A percentile compares a stretch with the other conserved stretches of the same genome.
These are phyloP conservation scores for Thereva unica DNA, from an alignment of 2,888 invertebrate genomes.

Conservation along the genomic window DNA sequence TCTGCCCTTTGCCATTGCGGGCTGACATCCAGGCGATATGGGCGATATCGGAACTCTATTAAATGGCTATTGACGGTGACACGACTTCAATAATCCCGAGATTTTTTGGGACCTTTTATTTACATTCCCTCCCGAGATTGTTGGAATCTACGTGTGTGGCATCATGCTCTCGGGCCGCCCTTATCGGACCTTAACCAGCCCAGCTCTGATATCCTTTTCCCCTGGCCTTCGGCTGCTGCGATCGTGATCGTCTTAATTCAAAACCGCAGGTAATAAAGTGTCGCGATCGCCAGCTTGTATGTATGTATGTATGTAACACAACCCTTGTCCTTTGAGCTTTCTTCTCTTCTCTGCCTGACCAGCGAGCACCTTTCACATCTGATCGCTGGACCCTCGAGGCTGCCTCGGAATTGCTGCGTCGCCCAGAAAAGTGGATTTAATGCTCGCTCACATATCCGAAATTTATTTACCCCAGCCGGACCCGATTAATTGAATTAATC, in stretches of 20 bases:
- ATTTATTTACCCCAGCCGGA: slow-evolving; percentile 13
- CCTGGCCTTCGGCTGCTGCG: not conserved
- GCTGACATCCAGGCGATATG: slow-evolving; percentile 16
- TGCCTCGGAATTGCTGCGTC: not conserved
- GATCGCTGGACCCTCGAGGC: slow-evolving; percentile 1
- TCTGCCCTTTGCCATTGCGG: not conserved
- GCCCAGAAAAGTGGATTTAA: slow-evolving; percentile 8
- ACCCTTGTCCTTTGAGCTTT: too few relatives aligned
- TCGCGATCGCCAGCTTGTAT: too few relatives aligned
- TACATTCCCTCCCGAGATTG: slow-evolving; percentile 1
- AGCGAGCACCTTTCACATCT: not conserved
- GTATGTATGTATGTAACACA: too few relatives aligned
- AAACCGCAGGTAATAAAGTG: too few relatives aligned
- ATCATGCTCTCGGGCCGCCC: not conserved
- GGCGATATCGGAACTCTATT: slow-evolving; percentile 30
- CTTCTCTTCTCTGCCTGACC: not conserved
- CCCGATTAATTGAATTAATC: slow-evolving; percentile 32
- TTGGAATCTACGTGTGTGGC: slow-evolving; percentile 20
- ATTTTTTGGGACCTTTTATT: slow-evolving; percentile 14
- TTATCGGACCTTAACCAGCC: not conserved
- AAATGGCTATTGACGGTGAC: slow-evolving; percentile 23
- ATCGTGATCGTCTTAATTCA: not conserved
- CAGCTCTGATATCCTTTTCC: not conserved
- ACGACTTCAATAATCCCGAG: slow-evolving; percentile 19
- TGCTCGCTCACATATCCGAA: slow-evolving; percentile 8